Evolutionary conservation across 2,888 invertebrate species (phyloP).

Genomic region (Pheosia tremula): DNA sequence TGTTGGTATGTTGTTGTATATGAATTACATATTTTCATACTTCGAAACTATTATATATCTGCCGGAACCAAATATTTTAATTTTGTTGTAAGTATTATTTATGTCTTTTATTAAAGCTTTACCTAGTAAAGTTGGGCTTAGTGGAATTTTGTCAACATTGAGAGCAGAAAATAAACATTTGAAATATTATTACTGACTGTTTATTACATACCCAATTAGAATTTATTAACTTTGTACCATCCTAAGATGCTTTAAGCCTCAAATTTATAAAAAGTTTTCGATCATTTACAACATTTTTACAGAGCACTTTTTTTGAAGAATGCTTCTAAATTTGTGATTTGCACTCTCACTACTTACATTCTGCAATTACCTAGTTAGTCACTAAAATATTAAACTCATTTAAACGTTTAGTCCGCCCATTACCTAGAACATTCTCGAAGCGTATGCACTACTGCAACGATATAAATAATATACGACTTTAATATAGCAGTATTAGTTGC

Average conservation of each 20-base stretch:
- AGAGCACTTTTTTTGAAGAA: too few relatives aligned
- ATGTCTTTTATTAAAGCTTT: constrained; percentile 45
- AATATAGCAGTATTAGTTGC: neutral
- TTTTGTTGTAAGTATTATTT: constrained; percentile 50
- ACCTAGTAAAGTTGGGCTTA: constrained; percentile 58
- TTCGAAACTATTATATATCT: constrained; percentile 28
- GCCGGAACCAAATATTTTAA: constrained; percentile 43
- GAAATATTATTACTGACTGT: constrained; percentile 47
- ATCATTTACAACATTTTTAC: too few relatives aligned
- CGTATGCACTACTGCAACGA: neutral
- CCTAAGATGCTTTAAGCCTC: too few relatives aligned
- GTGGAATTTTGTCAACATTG: constrained; percentile 60
- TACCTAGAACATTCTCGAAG: too few relatives aligned
- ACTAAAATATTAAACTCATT: too few relatives aligned
- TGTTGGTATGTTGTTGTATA: constrained; percentile 32
- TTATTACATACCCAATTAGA: neutral
- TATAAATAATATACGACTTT: constrained; percentile 6
- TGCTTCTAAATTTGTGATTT: too few relatives aligned
- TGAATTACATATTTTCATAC: constrained; percentile 25
- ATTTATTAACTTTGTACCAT: too few relatives aligned
- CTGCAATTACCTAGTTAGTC: too few relatives aligned
- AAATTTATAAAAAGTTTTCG: too few relatives aligned
- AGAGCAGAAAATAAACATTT: constrained; percentile 75
- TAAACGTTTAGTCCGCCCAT: too few relatives aligned
- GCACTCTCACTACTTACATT: too few relatives aligned